Base-by-base conservation (phyloP, 2,113 vertebrate genomes). In the Anhinga anhinga region DNA sequence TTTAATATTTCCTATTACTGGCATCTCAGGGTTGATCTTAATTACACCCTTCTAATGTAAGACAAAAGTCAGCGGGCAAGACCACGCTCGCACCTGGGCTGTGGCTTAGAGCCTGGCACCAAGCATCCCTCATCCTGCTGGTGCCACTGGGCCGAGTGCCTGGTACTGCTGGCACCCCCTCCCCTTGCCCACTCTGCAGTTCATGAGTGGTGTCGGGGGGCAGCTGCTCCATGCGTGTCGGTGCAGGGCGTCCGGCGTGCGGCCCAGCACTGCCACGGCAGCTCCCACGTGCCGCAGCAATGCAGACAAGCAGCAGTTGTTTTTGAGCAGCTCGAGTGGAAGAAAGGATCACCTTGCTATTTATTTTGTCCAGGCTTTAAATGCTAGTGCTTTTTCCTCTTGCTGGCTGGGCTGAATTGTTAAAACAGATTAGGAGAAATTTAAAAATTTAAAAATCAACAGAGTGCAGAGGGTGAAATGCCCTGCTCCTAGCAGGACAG, bases 1-100 rank as follows among this genome's bases (percentile, higher is more conserved):
- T 96, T 97, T 95, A 97, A 96, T 96, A 96, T 96, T 98, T 93
- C 90, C 90, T 96, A 93, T 72, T 94, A 53, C 94, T 96, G 58
- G 71, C 95, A 95, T 95, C 96, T 97, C 56, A 4, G 50, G 74
- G 63, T 88, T 71, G 86, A 91, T 96, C 96, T 97, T 94, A 96
- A 95, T 97, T 95, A 67, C 88, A 83, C 76, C 66, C 17, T 82
- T 20, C 82, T 81, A 87, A 91, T 87, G 83, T 94, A 94, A 96
- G 94, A 82, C 93, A 96, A 95, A 97, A 95, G 95, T 92, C 87
- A 85, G 72, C 0, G 2, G 74, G 78, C 0, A 5, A 84, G 80
- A 42, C 61, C 1, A 0, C 2, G 17, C 81, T 74, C 25, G 23
- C 30, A 8, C n/a, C 91, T 5, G 6, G 88, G 82, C 84, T 22